A percentile compares a stretch with the other conserved stretches of the same genome.
Evolutionary conservation across 2,797 vertebrate genomes (phyloP).

Genomic region (Acrocephalus scirpaceus): DNA sequence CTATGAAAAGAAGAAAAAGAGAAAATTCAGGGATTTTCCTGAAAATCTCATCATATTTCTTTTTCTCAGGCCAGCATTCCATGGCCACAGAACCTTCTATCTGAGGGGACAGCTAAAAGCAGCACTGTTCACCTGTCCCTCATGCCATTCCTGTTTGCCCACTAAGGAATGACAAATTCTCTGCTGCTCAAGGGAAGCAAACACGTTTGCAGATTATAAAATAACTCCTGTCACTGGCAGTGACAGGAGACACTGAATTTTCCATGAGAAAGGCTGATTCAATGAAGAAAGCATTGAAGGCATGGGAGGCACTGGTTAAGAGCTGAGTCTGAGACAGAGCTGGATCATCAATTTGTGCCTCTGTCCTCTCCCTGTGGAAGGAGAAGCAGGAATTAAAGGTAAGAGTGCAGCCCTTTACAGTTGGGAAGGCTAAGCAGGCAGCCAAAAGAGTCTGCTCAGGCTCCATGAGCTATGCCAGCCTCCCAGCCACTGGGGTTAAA

Average conservation of each 20-base stretch:
- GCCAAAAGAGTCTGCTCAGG: not conserved
- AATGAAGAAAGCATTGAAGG: not conserved
- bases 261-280: not conserved
- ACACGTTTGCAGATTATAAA: not conserved
- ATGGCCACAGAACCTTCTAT: not conserved
- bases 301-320: not conserved
- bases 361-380: not conserved
- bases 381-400: not conserved
- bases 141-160: not conserved
- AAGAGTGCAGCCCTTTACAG: not conserved
- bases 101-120: not conserved
- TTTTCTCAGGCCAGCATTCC: not conserved
- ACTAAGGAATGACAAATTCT: not conserved
- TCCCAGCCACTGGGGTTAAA: not conserved
- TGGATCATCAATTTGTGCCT: not conserved
- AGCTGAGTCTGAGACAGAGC: rapidly evolving
- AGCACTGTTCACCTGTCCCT: not conserved
- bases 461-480: not conserved
- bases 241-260: not conserved
- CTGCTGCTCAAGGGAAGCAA: not conserved
- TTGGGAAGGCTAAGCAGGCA: not conserved
- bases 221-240: not conserved
- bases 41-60: not conserved
- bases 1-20: not conserved
- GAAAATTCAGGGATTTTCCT: not conserved